Conservation (phyloP, 1,140 invertebrate genomes). For the Listronotus bonariensis region DNA sequence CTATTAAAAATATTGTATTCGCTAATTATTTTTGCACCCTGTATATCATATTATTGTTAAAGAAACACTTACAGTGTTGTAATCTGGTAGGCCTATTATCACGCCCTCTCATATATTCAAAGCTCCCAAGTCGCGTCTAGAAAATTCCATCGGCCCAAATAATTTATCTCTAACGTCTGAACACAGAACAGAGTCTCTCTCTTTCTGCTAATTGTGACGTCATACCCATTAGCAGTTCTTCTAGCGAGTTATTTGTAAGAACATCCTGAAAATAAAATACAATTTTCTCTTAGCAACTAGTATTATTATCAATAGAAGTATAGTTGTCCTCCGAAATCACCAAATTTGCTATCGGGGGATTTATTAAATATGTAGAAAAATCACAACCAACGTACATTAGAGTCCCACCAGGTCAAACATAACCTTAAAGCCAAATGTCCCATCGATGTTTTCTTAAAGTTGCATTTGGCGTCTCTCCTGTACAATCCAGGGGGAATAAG, state of each 20-base stretch:
- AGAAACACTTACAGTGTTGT: conserved; percentile 87
- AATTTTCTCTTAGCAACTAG: no score
- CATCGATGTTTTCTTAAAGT: conserved; percentile 78
- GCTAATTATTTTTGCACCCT: no score
- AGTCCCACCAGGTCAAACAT: conserved; percentile 98
- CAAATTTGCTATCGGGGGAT: no score
- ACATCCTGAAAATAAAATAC: conserved; percentile 75
- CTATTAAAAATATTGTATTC: no score
- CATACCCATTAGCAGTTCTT: conserved; percentile 92
- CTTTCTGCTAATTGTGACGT: conserved; percentile 92
- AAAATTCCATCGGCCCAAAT: conserved; percentile 98
- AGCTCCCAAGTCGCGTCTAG: conserved; percentile 90
- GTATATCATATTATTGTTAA: no score
- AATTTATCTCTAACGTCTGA: conserved; percentile 95
- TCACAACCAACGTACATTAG: conserved; percentile 79
- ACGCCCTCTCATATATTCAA: conserved; percentile 97
- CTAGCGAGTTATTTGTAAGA: conserved; percentile 80
- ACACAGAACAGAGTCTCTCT: conserved; percentile 91
- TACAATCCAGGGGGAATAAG: conserved; percentile 92
- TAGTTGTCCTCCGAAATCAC: no score
- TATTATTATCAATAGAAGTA: no score
- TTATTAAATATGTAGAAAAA: no score
- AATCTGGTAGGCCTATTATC: conserved; percentile 96
- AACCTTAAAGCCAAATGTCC: conserved; percentile 86
- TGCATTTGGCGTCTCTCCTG: conserved; percentile 78